These are phyloP conservation scores for Lampris incognitus DNA, from an alignment of 2,113 vertebrate genomes.

Conservation along the genomic window DNA sequence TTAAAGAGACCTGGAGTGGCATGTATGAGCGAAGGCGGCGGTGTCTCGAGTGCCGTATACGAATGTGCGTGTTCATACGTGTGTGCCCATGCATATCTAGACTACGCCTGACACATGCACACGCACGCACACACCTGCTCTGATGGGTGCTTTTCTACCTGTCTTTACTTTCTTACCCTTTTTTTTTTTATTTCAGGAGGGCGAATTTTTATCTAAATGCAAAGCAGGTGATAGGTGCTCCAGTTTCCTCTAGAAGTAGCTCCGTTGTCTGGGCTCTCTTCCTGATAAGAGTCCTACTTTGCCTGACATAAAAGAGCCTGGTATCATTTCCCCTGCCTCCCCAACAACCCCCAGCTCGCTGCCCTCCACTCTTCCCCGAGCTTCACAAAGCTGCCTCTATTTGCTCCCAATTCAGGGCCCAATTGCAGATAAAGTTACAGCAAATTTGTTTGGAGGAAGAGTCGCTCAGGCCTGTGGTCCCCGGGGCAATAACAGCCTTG, in stretches of 20 bases:
- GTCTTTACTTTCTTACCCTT: slow-evolving; percentile 68
- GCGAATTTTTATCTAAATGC: slow-evolving; percentile 87
- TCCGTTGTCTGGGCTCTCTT: slow-evolving; percentile 84
- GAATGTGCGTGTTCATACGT: slow-evolving; percentile 11
- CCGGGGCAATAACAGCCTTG: slow-evolving; percentile 91
- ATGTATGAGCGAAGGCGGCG: slow-evolving; percentile 57
- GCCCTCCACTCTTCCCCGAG: slow-evolving; percentile 84
- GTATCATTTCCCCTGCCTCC: slow-evolving; percentile 87
- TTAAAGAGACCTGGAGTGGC: slow-evolving; percentile 79
- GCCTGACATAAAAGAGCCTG: slow-evolving; percentile 89
- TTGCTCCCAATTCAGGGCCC: slow-evolving; percentile 90
- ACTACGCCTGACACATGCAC: slow-evolving; percentile 58
- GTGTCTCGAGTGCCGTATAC: slow-evolving; percentile 41
- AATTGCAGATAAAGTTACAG: slow-evolving; percentile 99
- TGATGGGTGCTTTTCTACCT: slow-evolving; percentile 76
- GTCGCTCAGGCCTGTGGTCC: slow-evolving; percentile 92
- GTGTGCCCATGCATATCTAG: slow-evolving; percentile 60
- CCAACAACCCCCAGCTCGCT: slow-evolving; percentile 87
- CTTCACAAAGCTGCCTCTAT: slow-evolving; percentile 93
- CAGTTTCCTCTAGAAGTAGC: slow-evolving; percentile 85
- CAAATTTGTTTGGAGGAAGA: slow-evolving; percentile 99
- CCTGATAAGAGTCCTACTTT: slow-evolving; percentile 87
- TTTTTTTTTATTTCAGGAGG: slow-evolving; percentile 78
- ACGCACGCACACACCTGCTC: slow-evolving; percentile 60
- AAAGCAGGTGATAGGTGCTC: slow-evolving; percentile 88